Base-by-base conservation (phyloP, 2,888 invertebrate genomes). In the Priapulus caudatus region DNA sequence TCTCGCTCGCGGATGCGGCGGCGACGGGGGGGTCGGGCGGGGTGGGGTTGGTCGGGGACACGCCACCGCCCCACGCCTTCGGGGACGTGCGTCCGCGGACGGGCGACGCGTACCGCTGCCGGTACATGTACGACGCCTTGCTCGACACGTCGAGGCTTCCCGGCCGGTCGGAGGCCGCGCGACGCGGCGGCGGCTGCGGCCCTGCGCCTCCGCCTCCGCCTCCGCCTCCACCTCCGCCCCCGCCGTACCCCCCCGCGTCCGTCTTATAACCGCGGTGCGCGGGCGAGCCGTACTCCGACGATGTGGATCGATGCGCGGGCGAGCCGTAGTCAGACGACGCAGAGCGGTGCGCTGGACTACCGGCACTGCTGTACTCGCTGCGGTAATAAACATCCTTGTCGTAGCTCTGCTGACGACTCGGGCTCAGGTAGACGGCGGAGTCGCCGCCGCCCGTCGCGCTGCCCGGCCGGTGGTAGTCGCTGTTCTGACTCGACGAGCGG, bases 11-110 rank as follows among this genome's bases (percentile, higher is more conserved):
- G 23, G 24, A 3, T 22, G 87, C 88, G 0, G 87, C 86, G 0
- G 88, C 87, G 3, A 88, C 86, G 1, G 84, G 84, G 23, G 24
- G 3, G 22, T 87, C 88, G 0, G 87, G 86, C 0, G 88, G 87
- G 3, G 88, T 86, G 1, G 84, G 84, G 68, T 85, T 84, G 0
- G 86, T 84, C 18, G 86, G 85, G 1, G 86, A 85, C 16, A 78
- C 78, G 0, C 73, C 77, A 2, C 54, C 23, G 52, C 56, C 20
- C 61, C 61, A 52, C 69, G 72, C 56, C 73, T 75, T 43, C 65
- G 70, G 58, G 16, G 56, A 55, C 21, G 45, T 52, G 18, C 56
- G 43, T 10, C 56, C 52, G 3, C 45, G 60, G 51, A 46, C 74
- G 66, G 61, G 75, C 77, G 65, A 78, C 75, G 52, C 59, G 62